These are phyloP conservation scores for Oscheius sp. DNA, from an alignment of 2,888 invertebrate species.

Conservation along the genomic window DNA sequence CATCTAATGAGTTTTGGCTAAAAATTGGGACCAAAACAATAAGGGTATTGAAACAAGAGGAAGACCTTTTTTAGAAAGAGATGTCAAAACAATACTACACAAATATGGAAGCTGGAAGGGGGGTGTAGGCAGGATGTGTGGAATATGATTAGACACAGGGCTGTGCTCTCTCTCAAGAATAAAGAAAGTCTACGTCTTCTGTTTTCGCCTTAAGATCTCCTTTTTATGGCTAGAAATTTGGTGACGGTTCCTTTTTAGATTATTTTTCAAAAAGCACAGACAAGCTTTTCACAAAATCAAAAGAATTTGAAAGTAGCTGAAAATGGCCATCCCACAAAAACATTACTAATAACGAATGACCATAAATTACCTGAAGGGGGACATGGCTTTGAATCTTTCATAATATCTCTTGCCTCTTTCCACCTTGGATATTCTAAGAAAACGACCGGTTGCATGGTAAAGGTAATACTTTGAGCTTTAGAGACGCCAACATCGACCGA, in stretches of 20 bases:
- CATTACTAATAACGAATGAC: neutral
- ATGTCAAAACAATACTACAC: too few species aligned
- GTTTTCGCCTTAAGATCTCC: neutral
- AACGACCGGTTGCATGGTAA: neutral
- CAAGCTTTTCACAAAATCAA: neutral
- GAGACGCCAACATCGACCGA: slow-evolving; percentile 14
- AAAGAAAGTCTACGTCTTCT: neutral
- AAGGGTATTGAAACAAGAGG: too few species aligned
- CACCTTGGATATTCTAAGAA: neutral
- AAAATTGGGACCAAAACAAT: too few species aligned
- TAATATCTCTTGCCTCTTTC: neutral
- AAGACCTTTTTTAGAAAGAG: neutral
- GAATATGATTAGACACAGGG: slow-evolving; percentile 31
- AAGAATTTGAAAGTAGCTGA: neutral
- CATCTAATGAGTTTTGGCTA: too few species aligned
- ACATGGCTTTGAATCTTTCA: neutral
- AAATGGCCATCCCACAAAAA: neutral
- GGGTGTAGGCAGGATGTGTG: slow-evolving; percentile 19
- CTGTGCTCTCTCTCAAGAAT: slow-evolving; percentile 16
- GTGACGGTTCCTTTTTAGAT: neutral
- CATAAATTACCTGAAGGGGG: neutral
- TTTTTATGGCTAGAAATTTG: neutral
- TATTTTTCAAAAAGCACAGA: neutral
- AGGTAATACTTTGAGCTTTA: slow-evolving; percentile 5
- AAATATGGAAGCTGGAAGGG: neutral